A percentile compares a stretch with the other conserved stretches of the same genome.
These are phyloP conservation scores for Apis laboriosa DNA, from an alignment of 1,140 invertebrate genomes.

Conservation along the genomic window DNA sequence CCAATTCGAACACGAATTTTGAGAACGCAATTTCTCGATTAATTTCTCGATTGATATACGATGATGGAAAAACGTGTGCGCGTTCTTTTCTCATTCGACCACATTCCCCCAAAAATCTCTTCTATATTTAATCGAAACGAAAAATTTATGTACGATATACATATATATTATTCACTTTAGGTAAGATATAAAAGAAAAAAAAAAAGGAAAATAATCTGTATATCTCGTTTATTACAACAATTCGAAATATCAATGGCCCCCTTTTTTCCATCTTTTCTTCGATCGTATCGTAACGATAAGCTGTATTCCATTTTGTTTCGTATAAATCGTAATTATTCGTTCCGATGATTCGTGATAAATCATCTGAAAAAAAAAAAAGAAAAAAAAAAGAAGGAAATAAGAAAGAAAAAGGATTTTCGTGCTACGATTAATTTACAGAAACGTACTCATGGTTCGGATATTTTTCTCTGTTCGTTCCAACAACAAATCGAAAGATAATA, in stretches of 20 bases:
- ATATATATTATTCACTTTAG: slow-evolving; percentile 28
- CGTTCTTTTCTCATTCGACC: not conserved
- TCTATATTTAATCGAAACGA: slow-evolving; percentile 31
- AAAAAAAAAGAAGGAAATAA: not conserved
- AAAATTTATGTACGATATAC: slow-evolving; percentile 15
- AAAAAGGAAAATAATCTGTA: not conserved
- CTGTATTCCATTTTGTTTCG: no score
- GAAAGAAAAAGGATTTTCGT: slow-evolving; percentile 8
- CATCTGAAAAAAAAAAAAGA: not conserved
- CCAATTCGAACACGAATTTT: slow-evolving; percentile 61
- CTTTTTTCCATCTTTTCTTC: not conserved
- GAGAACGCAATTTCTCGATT: not conserved
- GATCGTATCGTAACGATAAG: no score
- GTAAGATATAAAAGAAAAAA: slow-evolving; percentile 35
- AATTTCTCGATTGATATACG: slow-evolving; percentile 29
- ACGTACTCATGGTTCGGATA: not conserved
- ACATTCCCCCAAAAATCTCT: slow-evolving; percentile 43
- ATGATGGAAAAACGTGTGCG: slow-evolving; percentile 35
- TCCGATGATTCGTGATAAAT: no score
- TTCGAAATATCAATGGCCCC: not conserved
- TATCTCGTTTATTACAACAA: not conserved
- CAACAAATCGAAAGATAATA: slow-evolving; percentile 32
- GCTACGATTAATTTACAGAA: slow-evolving; percentile 29
- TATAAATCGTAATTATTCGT: no score
- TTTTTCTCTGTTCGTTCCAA: slow-evolving; percentile 20